Evolutionary conservation across 2,113 vertebrate genomes (phyloP), one percentile per base, ranked within the genome.

Genomic region (Salvator merianae): DNA sequence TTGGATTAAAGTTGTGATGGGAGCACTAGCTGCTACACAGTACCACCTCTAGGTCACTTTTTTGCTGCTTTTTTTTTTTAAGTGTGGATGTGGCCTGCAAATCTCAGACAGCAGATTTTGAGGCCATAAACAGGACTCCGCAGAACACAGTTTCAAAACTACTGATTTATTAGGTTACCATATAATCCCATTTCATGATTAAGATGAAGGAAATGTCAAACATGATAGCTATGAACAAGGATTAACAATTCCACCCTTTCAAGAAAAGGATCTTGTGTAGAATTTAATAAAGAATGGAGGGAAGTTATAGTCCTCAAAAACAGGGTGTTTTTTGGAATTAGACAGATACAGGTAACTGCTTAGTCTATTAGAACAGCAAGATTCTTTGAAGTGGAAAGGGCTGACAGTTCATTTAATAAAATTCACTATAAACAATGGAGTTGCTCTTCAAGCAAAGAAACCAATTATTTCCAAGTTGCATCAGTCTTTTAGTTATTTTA

Each of bases 271-370:
- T 59, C 55, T 59, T 59, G 55, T 50, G 55, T 53, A 12, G 28
- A 53, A 28, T 50, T 69, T 0, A 0, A 13, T 34, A 79, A 77
- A 71, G 8, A 0, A 0, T 0, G 0, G 0, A 0, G 26, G 79
- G 78, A 66, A 77, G 86, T 59, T 0, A 0, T 0, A 0, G 80
- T 71, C 2, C 0, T 0, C 6, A 70, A 73, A 53, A 77, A 69
- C 38, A 22, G 22, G 69, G 24, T 32, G 76, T 28, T 71, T 43
- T 84, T 72, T 88, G 81, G 88, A 87, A 90, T 76, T 82, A 91
- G 77, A 85, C 89, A 84, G 77, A 85, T 88, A 84, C 82, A 90
- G 90, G 78, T 93, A 93, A 50, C 13, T 18, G 14, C 12, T 30
- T n/a, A 47, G 28, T n/a, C 43, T 30, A 18, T 18, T 75, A 28